Base-by-base conservation (phyloP, 2,113 vertebrate genomes). In the Puma concolor region DNA sequence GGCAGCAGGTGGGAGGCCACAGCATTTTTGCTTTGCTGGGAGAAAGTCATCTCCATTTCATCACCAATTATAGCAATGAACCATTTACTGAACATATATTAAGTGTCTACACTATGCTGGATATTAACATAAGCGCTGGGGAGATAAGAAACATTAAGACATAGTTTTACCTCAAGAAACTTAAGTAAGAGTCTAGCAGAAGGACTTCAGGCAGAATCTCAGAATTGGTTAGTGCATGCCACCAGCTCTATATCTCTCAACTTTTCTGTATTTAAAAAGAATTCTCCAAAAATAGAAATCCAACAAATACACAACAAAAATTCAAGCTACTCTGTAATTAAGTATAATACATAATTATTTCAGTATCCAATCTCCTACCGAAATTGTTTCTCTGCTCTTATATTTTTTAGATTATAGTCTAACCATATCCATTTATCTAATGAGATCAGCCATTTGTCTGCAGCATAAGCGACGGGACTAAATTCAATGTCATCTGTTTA, bases 401-500 rank as follows among this genome's bases (percentile, higher is more conserved):
- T 19, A 83, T 87, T 96, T 83, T 97, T 89, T 81, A 81, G 72
- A 93, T 90, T 95, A 79, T 87, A 95, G 60, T 96, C 69, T 94
- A 97, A 94, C 80, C 64, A 71, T 91, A 92, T 87, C 80, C 81
- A 84, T 97, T 96, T 96, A 66, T 96, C 79, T 97, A 97, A 97
- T 94, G 96, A 97, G 92, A 97, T 50, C 67, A 96, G 88, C 80
- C 93, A 95, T 95, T 98, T 96, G 86, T 97, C 95, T 96, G 86
- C 74, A 84, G 66, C 81, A 41, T 97, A 98, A 98, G 84, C 23
- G 36, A 97, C 44, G 92, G 64, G 85, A 90, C 91, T 88, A 94
- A 98, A 95, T 96, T 96, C 89, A 97, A 96, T 97, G 80, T 97
- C 96, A 95, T 95, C 95, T 96, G 33, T 97, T 96, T 97, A 95